These are phyloP conservation scores for Sylvilagus floridanus DNA, from an alignment of 2,797 vertebrate species.

Conservation along the genomic window DNA sequence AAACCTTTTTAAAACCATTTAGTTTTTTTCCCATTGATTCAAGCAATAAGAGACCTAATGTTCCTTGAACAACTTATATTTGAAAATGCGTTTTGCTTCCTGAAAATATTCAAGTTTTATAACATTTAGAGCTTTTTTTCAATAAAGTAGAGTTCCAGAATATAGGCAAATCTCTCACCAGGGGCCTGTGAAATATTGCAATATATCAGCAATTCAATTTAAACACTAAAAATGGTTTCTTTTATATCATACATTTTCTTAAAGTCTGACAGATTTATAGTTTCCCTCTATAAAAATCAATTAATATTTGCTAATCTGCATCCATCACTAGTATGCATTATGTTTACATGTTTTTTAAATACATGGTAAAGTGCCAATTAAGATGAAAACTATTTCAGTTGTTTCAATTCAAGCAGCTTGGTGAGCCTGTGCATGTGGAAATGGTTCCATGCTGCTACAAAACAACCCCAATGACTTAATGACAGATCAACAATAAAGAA, in stretches of 20 bases:
- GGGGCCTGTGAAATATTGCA: constrained; percentile 64
- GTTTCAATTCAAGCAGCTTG: neutral
- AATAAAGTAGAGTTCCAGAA: constrained; percentile 69
- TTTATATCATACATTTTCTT: constrained; percentile 41
- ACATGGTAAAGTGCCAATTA: constrained; percentile 30
- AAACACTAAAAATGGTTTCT: constrained; percentile 66
- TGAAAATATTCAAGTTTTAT: constrained; percentile 74
- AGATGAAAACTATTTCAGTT: constrained; percentile 13
- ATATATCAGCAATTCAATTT: constrained; percentile 66
- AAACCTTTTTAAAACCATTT: constrained; percentile 71
- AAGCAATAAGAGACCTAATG: constrained; percentile 78
- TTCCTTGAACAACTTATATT: constrained; percentile 76
- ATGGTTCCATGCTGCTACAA: neutral
- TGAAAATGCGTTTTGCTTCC: constrained; percentile 69
- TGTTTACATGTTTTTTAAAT: constrained; percentile 60
- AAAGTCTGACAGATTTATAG: constrained; percentile 17
- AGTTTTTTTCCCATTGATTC: constrained; percentile 74
- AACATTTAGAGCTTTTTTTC: constrained; percentile 70
- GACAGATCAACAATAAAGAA: neutral
- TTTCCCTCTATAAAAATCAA: constrained; percentile 53
- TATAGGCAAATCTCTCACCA: constrained; percentile 70
- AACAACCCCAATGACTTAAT: neutral
- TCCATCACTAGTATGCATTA: constrained; percentile 8
- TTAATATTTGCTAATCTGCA: constrained; percentile 59
- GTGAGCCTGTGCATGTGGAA: neutral